Percentiles rank a stretch among this genome's conserved stretches.
phyloP scores from a whole-genome alignment of 2,797 vertebrate species.

The Lepus townsendii region DNA sequence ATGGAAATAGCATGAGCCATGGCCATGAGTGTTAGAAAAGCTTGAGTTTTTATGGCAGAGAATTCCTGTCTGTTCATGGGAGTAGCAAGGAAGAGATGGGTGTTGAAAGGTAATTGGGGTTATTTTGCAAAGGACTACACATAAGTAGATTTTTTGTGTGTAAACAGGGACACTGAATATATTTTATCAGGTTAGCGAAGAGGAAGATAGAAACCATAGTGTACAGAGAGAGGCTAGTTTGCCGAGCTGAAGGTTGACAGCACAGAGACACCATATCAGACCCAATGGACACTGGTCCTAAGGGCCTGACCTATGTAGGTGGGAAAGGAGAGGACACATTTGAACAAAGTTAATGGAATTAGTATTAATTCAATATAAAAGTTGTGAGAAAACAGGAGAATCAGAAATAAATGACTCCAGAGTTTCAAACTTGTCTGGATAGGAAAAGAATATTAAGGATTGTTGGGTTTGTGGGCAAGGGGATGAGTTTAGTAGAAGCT shows the following conservation, averaged over 20 bases:
- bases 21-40: neutral
- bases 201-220: neutral
- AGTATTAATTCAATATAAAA: neutral
- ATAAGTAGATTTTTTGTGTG: neutral
- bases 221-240: neutral
- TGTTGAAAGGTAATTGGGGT: neutral
- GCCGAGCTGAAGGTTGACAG: neutral
- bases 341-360: constrained; percentile 20
- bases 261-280: neutral
- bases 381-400: neutral
- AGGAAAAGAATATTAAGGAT: neutral
- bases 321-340: neutral
- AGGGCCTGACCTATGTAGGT: neutral
- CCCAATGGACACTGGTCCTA: neutral
- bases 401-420: neutral
- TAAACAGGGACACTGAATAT: neutral
- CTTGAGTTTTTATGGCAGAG: neutral
- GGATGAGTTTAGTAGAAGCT: neutral
- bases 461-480: neutral
- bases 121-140: neutral
- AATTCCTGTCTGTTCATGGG: neutral
- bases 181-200: constrained; percentile 12
- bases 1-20: neutral
- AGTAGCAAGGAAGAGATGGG: neutral
- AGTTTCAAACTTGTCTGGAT: neutral